phyloP scores from a whole-genome alignment of 2,888 invertebrate species.

The Lasioglossum vierecki region DNA sequence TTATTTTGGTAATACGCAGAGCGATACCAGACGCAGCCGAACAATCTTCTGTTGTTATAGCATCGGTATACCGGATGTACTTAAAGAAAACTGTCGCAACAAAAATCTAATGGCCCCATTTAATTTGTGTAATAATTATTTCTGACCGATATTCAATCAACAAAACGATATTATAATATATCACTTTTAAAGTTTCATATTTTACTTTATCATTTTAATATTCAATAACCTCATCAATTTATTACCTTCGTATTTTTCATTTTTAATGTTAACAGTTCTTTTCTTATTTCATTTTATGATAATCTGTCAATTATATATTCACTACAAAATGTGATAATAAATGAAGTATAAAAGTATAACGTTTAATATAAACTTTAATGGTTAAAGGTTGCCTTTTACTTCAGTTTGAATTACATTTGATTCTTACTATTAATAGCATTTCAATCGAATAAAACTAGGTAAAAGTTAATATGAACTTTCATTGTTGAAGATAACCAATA shows the following conservation, averaged over 20 bases:
- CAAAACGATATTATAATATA: background rate
- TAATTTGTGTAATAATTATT: background rate
- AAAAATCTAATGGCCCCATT: background rate
- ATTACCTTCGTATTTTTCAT: background rate
- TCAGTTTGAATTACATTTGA: background rate
- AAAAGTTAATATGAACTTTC: background rate
- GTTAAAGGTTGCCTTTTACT: background rate
- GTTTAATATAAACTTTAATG: background rate
- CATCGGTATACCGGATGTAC: background rate
- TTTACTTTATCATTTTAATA: background rate
- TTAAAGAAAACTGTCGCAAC: background rate
- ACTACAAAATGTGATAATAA: background rate
- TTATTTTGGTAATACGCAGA: background rate
- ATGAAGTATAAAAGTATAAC: background rate
- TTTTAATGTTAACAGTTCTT: background rate
- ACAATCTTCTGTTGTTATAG: slow-evolving; percentile 7
- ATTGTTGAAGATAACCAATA: background rate
- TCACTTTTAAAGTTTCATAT: background rate
- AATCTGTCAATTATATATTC: background rate
- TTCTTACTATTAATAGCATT: background rate
- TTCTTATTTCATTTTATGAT: background rate
- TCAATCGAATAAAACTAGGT: background rate
- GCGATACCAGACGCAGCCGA: background rate
- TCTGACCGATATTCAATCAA: background rate
- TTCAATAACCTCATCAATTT: background rate